phyloP scores from a whole-genome alignment of 2,113 vertebrate species.

The Seriola rivoliana region DNA sequence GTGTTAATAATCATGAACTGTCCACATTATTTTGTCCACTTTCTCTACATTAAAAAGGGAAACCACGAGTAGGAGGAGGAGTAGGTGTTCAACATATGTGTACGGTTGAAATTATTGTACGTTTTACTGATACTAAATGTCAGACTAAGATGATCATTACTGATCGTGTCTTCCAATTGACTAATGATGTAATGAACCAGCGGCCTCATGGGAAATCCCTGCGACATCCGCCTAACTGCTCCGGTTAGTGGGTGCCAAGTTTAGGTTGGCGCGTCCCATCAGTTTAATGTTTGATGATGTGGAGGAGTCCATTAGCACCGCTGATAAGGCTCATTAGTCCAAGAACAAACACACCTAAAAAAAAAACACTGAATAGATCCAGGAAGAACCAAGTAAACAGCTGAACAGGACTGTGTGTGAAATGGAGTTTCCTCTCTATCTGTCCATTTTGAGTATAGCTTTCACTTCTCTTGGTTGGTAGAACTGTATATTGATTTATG shows the following conservation, averaged over 20 bases:
- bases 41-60: neutral
- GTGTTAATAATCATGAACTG: no score
- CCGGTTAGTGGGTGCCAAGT: neutral
- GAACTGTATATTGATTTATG: neutral
- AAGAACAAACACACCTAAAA: constrained; percentile 16
- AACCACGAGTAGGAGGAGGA: neutral
- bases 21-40: no score
- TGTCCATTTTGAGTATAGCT: neutral
- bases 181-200: neutral
- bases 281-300: constrained; percentile 42
- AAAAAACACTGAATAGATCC: neutral
- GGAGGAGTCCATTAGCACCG: constrained; percentile 19
- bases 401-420: neutral
- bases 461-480: neutral
- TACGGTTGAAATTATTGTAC: neutral
- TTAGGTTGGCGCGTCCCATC: neutral
- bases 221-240: neutral
- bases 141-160: neutral
- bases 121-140: no score
- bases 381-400: neutral
- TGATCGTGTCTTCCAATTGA: neutral
- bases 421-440: neutral
- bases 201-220: neutral
- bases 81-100: neutral
- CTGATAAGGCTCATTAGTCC: constrained; percentile 30